phyloP scores from a whole-genome alignment of 92 coral and sea anemone genomes.

The Metridium senile region DNA sequence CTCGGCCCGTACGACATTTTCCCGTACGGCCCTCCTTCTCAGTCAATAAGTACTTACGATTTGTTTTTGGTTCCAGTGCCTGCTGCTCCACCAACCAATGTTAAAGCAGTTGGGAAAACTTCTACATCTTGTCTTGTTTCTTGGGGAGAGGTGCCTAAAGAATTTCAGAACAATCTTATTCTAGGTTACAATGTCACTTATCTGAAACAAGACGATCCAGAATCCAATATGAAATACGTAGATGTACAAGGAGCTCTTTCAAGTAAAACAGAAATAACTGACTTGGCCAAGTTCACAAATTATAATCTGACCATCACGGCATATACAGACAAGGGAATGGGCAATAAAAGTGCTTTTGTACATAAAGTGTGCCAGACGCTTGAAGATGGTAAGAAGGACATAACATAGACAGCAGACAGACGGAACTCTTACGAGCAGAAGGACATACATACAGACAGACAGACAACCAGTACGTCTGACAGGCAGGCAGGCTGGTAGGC shows the following conservation, averaged over 20 bases:
- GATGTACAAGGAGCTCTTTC: background rate
- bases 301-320: conserved; percentile 25
- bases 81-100: conserved; percentile 17
- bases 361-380: background rate
- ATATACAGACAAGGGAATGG: conserved; percentile 19
- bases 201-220: background rate
- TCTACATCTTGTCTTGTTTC: conserved; percentile 4
- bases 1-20: too few species aligned
- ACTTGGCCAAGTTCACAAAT: conserved; percentile 9
- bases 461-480: too few species aligned
- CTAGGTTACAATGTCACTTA: conserved; percentile 39
- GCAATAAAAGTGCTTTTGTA: conserved; percentile 19
- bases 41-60: too few species aligned
- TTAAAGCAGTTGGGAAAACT: background rate
- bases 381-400: conserved; percentile 23
- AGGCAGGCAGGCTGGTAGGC: too few species aligned
- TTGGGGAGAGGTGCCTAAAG: conserved; percentile 15
- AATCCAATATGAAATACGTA: background rate
- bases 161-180: conserved; percentile 19
- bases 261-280: background rate
- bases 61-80: conserved; percentile 23
- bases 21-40: too few species aligned
- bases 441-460: background rate
- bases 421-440: background rate
- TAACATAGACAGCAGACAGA: background rate